Conservation (phyloP, 53 echinoderm and acorn worm genomes). For the Arbacia lixula region DNA sequence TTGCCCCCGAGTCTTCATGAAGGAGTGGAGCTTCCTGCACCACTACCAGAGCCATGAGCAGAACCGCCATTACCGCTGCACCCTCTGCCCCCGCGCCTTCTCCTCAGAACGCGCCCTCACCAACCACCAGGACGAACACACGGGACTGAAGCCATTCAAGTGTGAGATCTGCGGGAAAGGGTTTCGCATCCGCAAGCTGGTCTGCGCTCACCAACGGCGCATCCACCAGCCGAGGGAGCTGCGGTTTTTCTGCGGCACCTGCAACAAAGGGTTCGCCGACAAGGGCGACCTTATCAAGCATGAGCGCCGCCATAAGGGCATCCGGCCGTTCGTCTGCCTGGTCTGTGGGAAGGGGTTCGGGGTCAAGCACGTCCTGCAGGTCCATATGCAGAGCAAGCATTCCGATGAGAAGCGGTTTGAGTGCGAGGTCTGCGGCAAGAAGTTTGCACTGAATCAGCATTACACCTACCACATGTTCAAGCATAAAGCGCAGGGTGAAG, state of each 20-base stretch:
- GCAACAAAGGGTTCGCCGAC: slow-evolving; percentile 33
- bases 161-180: slow-evolving; percentile 36
- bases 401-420: slow-evolving; percentile 8
- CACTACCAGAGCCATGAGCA: slow-evolving; percentile 2
- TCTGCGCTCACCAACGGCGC: neutral
- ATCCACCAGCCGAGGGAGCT: slow-evolving; percentile 13
- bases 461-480: slow-evolving; percentile 37
- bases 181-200: neutral
- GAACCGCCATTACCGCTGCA: slow-evolving; percentile 4
- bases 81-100: slow-evolving; percentile 21
- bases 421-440: slow-evolving; percentile 24
- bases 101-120: slow-evolving; percentile 29
- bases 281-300: slow-evolving; percentile 8
- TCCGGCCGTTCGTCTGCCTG: slow-evolving; percentile 42
- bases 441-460: slow-evolving; percentile 12
- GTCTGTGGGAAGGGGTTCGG: slow-evolving; percentile 31
- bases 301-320: slow-evolving; percentile 43
- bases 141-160: slow-evolving; percentile 39
- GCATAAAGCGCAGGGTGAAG: slow-evolving; percentile 10
- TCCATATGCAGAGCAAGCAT: slow-evolving; percentile 8
- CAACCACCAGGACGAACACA: slow-evolving; percentile 46
- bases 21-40: neutral
- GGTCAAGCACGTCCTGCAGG: neutral
- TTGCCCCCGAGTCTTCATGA: neutral
- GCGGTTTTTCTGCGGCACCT: slow-evolving; percentile 25